Conservation (phyloP, 2,113 vertebrate species). For the Mesembrinibis cayennensis region DNA sequence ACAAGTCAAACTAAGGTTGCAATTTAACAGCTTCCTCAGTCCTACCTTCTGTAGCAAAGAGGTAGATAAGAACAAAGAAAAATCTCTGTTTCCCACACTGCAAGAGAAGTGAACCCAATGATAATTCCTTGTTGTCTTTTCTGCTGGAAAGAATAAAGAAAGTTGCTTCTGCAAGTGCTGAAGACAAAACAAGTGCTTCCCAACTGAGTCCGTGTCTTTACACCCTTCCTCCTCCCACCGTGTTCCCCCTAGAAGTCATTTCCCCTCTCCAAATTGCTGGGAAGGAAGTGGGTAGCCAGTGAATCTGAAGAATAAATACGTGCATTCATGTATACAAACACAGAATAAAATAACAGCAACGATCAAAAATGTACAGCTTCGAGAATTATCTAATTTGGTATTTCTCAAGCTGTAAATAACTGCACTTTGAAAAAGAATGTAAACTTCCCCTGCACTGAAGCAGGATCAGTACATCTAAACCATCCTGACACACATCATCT, state of each 20-base stretch:
- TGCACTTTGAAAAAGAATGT: neutral
- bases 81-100: neutral
- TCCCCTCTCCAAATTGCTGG: neutral
- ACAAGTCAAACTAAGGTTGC: neutral
- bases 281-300: neutral
- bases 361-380: neutral
- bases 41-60: neutral
- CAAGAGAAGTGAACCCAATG: neutral
- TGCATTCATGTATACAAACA: neutral
- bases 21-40: neutral
- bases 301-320: neutral
- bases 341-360: neutral
- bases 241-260: neutral
- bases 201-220: neutral
- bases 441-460: neutral
- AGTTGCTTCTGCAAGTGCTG: neutral
- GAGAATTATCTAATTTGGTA: neutral
- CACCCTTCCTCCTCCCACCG: neutral
- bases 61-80: neutral
- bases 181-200: conserved; percentile 9
- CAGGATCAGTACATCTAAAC: neutral
- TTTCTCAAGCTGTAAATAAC: neutral
- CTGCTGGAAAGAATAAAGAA: neutral
- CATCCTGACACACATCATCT: neutral
- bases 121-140: neutral